Evolutionary conservation across 2,797 vertebrate genomes (phyloP).

Genomic region (Sciurus carolinensis): DNA sequence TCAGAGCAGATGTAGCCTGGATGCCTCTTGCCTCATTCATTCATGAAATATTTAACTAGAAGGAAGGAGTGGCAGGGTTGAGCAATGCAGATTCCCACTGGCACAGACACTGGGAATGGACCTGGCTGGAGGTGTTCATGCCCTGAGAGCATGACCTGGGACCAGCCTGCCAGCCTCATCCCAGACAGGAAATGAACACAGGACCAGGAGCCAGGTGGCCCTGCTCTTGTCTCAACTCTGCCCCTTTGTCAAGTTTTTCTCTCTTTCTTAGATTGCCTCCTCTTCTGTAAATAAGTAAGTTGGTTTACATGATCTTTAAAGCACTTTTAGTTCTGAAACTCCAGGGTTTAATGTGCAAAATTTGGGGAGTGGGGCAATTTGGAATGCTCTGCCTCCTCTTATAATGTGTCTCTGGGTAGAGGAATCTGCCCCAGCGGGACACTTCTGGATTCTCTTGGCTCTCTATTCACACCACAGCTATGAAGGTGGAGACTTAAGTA

Average conservation of each 20-base stretch:
- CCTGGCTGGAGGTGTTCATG: not conserved
- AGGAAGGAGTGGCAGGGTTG: not conserved
- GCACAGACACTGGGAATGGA: not conserved
- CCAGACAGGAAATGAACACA: not conserved
- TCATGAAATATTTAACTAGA: not conserved
- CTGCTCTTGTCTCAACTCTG: not conserved
- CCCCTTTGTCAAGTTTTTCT: not conserved
- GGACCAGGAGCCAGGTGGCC: not conserved
- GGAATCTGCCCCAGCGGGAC: not conserved
- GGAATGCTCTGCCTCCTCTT: not conserved
- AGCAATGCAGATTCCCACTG: rapidly evolving
- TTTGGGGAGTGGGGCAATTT: rapidly evolving
- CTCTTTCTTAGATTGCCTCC: not conserved
- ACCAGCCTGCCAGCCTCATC: not conserved
- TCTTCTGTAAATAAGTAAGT: not conserved
- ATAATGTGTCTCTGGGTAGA: not conserved
- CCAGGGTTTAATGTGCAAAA: not conserved
- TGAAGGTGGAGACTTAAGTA: not conserved
- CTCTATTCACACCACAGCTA: not conserved
- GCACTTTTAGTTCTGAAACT: not conserved
- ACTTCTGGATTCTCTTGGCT: not conserved
- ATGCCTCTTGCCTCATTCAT: not conserved
- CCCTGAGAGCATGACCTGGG: not conserved
- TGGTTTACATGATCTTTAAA: not conserved
- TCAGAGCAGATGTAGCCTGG: not conserved